These are phyloP conservation scores for Chymomyza amoena DNA, from an alignment of 2,888 invertebrate genomes.

Conservation along the genomic window DNA sequence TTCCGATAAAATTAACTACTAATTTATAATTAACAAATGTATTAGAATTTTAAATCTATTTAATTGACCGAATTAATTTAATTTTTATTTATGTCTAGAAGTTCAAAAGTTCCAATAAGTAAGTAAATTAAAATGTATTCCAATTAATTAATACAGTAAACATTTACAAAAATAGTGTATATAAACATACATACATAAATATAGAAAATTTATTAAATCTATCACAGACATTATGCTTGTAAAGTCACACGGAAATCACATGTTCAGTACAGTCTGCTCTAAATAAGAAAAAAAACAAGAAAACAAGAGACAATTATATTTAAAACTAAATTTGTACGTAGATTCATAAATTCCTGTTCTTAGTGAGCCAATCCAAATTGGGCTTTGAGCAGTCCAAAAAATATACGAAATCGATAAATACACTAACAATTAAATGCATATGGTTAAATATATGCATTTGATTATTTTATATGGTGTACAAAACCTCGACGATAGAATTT, in stretches of 20 bases:
- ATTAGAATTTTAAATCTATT: not conserved
- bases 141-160: not conserved
- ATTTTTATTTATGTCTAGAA: not conserved
- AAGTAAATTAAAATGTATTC: not conserved
- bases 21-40: not conserved
- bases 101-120: not conserved
- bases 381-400: not conserved
- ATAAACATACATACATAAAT: not conserved
- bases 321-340: slow-evolving; percentile 34
- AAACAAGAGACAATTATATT: slow-evolving; percentile 16
- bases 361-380: not conserved
- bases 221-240: slow-evolving; percentile 68
- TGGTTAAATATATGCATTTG: not conserved
- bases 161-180: not conserved
- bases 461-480: not conserved
- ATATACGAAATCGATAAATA: not conserved
- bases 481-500: slow-evolving; percentile 21
- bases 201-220: slow-evolving; percentile 50
- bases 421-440: not conserved
- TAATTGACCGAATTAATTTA: not conserved
- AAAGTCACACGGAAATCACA: slow-evolving; percentile 60
- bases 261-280: slow-evolving; percentile 53
- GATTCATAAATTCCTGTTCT: slow-evolving; percentile 65
- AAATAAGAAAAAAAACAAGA: slow-evolving; percentile 18
- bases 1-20: not conserved